These are phyloP conservation scores for Seira ritae DNA, from an alignment of 2,888 invertebrate genomes.

Conservation along the genomic window DNA sequence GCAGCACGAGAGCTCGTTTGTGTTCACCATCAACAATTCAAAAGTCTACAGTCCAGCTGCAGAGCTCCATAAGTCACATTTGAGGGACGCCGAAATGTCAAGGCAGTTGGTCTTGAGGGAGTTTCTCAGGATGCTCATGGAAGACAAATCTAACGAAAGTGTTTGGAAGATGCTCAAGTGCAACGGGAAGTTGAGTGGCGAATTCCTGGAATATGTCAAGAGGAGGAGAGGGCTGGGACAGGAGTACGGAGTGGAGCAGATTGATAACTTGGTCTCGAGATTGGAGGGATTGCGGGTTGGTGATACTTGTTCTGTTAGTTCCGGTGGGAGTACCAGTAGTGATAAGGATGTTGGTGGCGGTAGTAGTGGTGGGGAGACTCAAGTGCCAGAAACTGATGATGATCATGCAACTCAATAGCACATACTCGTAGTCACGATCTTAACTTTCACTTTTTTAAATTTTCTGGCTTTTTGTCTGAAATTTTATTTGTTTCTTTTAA, in stretches of 20 bases:
- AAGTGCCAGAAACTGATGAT: no score
- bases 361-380: no score
- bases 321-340: no score
- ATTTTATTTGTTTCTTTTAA: no score
- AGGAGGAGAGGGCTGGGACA: conserved; percentile 4
- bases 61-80: conserved; percentile 45
- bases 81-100: conserved; percentile 58
- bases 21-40: conserved; percentile 34
- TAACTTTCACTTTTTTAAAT: no score
- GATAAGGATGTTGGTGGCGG: no score
- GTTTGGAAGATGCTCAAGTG: conserved; percentile 51
- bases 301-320: neutral
- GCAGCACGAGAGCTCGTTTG: neutral
- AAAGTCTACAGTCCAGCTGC: conserved; percentile 51
- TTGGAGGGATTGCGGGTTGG: conserved; percentile 16
- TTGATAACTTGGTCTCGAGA: conserved; percentile 15
- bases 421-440: no score
- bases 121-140: conserved; percentile 47
- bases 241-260: neutral
- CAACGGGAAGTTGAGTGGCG: conserved; percentile 40
- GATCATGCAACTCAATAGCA: no score
- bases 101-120: conserved; percentile 54
- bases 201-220: conserved; percentile 42
- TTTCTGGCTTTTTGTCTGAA: no score
- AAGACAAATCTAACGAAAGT: conserved; percentile 33